phyloP scores from a whole-genome alignment of 37 sponge, comb jelly and placozoan species.

The Dysidea cf. avara region DNA sequence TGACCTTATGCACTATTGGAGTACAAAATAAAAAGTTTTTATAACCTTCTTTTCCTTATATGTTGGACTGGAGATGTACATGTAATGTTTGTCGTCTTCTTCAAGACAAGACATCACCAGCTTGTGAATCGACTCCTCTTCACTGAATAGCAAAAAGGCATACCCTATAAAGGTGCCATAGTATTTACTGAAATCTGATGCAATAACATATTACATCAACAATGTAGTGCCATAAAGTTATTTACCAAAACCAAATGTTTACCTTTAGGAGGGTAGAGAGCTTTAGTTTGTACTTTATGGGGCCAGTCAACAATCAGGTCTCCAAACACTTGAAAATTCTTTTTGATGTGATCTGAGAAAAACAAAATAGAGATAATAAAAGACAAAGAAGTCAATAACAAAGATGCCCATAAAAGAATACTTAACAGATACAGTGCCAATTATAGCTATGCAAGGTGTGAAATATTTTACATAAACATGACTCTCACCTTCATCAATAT shows the following conservation, averaged over 20 bases:
- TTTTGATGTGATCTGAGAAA: constrained; percentile 63
- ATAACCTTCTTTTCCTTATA: constrained; percentile 76
- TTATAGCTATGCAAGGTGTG: no score
- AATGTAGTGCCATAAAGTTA: no score
- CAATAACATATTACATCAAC: no score
- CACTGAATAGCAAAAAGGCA: constrained; percentile 87
- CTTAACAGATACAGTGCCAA: background rate
- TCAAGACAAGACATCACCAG: constrained; percentile 60
- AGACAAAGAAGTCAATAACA: background rate
- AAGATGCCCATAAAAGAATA: constrained; percentile 6
- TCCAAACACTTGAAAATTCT: constrained; percentile 68
- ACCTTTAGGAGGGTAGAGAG: constrained; percentile 91
- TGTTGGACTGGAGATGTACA: constrained; percentile 54
- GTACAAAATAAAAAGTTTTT: background rate
- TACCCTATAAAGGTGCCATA: constrained; percentile 69
- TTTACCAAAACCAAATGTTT: background rate
- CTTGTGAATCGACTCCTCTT: constrained; percentile 76
- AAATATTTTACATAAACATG: background rate
- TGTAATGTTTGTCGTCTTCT: constrained; percentile 74
- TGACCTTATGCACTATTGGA: background rate
- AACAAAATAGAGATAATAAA: background rate
- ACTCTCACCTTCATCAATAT: constrained; percentile 83
- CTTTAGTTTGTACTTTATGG: constrained; percentile 81
- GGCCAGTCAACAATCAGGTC: constrained; percentile 90
- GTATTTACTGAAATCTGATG: no score